phyloP scores from a whole-genome alignment of 2,888 invertebrate species.

The Pomacea canaliculata region DNA sequence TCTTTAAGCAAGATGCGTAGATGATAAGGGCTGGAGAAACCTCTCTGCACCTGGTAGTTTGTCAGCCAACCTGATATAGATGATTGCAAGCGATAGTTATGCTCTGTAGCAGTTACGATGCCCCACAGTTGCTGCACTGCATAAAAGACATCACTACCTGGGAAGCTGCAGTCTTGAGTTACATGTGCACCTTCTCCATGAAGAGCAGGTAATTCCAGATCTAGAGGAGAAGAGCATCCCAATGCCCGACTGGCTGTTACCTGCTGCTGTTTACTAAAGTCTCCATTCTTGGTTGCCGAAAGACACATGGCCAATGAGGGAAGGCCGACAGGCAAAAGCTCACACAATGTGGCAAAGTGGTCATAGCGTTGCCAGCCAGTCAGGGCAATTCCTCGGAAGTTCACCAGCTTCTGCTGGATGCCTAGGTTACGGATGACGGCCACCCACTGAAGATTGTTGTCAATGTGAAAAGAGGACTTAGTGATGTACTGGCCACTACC shows the following conservation, averaged over 20 bases:
- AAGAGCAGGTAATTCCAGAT: constrained; percentile 30
- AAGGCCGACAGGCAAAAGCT: constrained; percentile 69
- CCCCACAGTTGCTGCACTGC: constrained; percentile 34
- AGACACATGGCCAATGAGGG: constrained; percentile 67
- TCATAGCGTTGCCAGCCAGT: constrained; percentile 71
- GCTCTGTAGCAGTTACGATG: constrained; percentile 7
- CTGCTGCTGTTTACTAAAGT: constrained; percentile 28
- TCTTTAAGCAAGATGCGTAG: constrained; percentile 28
- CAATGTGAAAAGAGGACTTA: constrained; percentile 77
- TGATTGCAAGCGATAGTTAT: constrained; percentile 18
- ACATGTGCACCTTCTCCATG: constrained; percentile 16
- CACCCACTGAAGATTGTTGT: constrained; percentile 82
- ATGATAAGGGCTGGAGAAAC: constrained; percentile 39
- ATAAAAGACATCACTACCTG: constrained; percentile 71
- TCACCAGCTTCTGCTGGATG: constrained; percentile 27
- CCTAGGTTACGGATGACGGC: constrained; percentile 46
- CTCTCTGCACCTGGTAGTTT: constrained; percentile 33
- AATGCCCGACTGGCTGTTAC: constrained; percentile 15
- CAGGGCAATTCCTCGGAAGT: constrained; percentile 66
- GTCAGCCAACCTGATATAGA: constrained; percentile 39
- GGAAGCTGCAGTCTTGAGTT: constrained; percentile 67
- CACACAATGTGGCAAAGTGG: constrained; percentile 70
- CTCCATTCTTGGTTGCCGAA: constrained; percentile 38
- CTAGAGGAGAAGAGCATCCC: constrained; percentile 21
- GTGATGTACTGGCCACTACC: constrained; percentile 80